Base-by-base conservation (phyloP, 2,888 invertebrate genomes). In the Bibio marci region DNA sequence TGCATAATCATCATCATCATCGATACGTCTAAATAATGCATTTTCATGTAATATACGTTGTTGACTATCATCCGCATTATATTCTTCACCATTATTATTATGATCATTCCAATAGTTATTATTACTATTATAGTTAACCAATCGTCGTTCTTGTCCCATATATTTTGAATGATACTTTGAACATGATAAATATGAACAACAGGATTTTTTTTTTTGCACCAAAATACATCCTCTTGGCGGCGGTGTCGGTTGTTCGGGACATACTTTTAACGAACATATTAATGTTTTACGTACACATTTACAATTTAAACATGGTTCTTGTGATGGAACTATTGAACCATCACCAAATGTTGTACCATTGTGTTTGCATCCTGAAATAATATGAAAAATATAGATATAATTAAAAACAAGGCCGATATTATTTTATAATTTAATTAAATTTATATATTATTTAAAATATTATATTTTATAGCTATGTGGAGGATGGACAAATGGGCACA, bases 151-250 rank as follows among this genome's bases (percentile, higher is more conserved):
- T 43, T 53, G 52, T 38, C 54, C 53, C 45, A 55, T 55, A 40
- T 58, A 54, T 45, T 52, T 52, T 34, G 53, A 52, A 42, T 56
- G 55, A 42, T 54, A 52, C 70, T 80, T 76, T 51, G 73, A 70
- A 56, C 87, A 87, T 39, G 80, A 70, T 46, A 87, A 62, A 53
- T 80, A 75, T 1, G 82, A 74, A 56, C 88, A 88, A 61, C 87
- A 87, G 36, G 70, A 65, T 42, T 70, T 71, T 45, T 70, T 69
- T 47, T 72, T 68, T 44, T 80, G 77, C 35, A 78, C 66, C 30
- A 79, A 62, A 42, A 77, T 73, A 57, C 86, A 86, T 38, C 77
- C 76, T 15, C 69, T 63, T 4, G 82, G 81, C 43, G 80, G 77
- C 22, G 80, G 79, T 55, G 76, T 74, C 11, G 81, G 80, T 53